Evolutionary conservation across 2,113 vertebrate genomes (phyloP), one percentile per base, ranked within the genome.

Genomic region (Amblyopsis rosae): DNA sequence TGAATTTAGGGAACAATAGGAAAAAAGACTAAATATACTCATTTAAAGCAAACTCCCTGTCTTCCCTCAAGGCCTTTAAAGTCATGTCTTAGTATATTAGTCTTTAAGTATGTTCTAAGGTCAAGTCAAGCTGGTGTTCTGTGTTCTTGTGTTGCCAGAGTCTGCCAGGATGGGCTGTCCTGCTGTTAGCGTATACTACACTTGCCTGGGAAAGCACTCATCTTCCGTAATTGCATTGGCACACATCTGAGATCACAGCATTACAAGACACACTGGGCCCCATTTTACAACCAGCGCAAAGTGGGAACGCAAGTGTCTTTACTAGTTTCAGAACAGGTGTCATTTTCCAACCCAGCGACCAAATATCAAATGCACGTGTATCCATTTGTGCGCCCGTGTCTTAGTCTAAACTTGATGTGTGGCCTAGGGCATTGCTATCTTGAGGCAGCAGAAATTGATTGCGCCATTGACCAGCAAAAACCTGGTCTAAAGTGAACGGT

Each of bases 141-240:
- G 19, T 53, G 47, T 50, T 75, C 60, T 12, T 32, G 5, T 32
- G 62, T 55, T 61, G 51, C 4, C 1, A 50, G 59, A 0, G 55
- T 62, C 65, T 77, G 59, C 9, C 49, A 75, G 69, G 35, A 62
- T 54, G 64, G 68, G 62, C 76, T 69, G 59, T 75, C 68, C 67
- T 62, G 73, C 70, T 71, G 79, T 76, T 76, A 26, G 26, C 26
- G 26, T 26, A 68, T 65, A 56, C 51, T 67, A 73, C 72, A 65
- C 62, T 69, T 68, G 68, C 73, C 70, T 55, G 72, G 73, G 62
- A 80, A 81, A 51, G 3, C 9, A 11, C 77, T 68, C 69, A 73
- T 64, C 69, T 58, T 12, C 58, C 54, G 70, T 15, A 65, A 72
- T 67, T 77, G 49, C 46, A 59, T 15, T 67, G 79, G 63, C 80